Evolutionary conservation across 2,888 invertebrate genomes (phyloP).

Genomic region (Eulithis prunata): DNA sequence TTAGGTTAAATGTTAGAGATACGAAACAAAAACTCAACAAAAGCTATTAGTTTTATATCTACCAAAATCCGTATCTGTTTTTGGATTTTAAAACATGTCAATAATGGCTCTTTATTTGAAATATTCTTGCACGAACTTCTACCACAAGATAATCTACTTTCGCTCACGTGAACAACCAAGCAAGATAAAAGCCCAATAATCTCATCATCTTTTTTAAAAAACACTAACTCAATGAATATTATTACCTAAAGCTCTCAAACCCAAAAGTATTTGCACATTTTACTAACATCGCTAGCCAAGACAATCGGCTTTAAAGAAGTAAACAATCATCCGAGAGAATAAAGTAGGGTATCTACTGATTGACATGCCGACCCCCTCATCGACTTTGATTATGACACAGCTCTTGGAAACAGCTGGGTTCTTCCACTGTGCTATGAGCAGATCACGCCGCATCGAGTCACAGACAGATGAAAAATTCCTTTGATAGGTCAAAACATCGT

Average conservation of each 20-base stretch:
- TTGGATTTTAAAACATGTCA: no score
- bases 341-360: slow-evolving; percentile 26
- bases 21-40: no score
- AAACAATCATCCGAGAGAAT: slow-evolving; percentile 35
- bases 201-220: neutral
- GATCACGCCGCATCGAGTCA: no score
- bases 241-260: slow-evolving; percentile 12
- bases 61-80: no score
- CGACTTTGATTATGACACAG: slow-evolving; percentile 38
- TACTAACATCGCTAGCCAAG: slow-evolving; percentile 37
- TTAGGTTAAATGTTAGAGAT: no score
- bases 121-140: no score
- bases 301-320: slow-evolving; percentile 41
- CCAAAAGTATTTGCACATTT: slow-evolving; percentile 32
- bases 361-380: slow-evolving; percentile 33
- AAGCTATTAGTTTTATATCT: no score
- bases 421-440: no score
- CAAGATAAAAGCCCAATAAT: slow-evolving; percentile 5
- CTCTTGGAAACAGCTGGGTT: slow-evolving; percentile 2
- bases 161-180: neutral
- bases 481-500: no score
- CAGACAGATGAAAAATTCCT: no score
- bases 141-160: no score
- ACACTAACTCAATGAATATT: slow-evolving; percentile 11
- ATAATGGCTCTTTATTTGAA: no score